Base-by-base conservation (phyloP, 2,113 vertebrate genomes). In the Sciurus niger region DNA sequence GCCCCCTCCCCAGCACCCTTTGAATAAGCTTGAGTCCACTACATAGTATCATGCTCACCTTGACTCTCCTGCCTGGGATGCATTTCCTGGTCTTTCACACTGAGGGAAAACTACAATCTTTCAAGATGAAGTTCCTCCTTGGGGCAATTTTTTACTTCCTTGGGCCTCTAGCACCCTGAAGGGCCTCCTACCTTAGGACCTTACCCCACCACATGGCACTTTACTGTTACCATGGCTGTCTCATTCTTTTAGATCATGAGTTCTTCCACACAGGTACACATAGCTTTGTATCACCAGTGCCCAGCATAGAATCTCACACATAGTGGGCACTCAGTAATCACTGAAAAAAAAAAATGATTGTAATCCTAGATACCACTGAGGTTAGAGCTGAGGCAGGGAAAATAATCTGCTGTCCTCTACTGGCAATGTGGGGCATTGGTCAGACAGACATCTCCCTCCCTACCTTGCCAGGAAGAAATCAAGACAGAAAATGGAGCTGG, bases 381-480 rank as follows among this genome's bases (percentile, higher is more conserved):
- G 14, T 6, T n/a, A 43, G 4, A 0, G 10, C 18, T n/a, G n/a
- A 3, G 32, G 40, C 2, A 6, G 40, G 46, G 22, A 14, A 58
- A 60, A n/a, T 24, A 24, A 40, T 84, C n/a, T 90, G 65, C 86
- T 96, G 86, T 83, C 46, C 76, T 78, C 90, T 90, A 13, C 82
- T 94, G 93, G 37, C 22, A 70, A 93, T 28, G 24, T 37, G 30
- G 53, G 32, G 63, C 34, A 83, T n/a, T 67, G n/a, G 65, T 14
- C n/a, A 58, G 40, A 37, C 46, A 89, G 40, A 43, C 32, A 4
- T 65, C 53, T 63, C 22, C 10, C 25, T 34, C 74, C 20, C 13
- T 1, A 18, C 34, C 30, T 4, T 6, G 2, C 14, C 10, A 7
- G 20, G 32, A 53, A 67, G 20, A 46, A 70, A 17, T 1, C 2